Evolutionary conservation across 2,113 vertebrate species (phyloP).

Genomic region (Charadrius vociferus): DNA sequence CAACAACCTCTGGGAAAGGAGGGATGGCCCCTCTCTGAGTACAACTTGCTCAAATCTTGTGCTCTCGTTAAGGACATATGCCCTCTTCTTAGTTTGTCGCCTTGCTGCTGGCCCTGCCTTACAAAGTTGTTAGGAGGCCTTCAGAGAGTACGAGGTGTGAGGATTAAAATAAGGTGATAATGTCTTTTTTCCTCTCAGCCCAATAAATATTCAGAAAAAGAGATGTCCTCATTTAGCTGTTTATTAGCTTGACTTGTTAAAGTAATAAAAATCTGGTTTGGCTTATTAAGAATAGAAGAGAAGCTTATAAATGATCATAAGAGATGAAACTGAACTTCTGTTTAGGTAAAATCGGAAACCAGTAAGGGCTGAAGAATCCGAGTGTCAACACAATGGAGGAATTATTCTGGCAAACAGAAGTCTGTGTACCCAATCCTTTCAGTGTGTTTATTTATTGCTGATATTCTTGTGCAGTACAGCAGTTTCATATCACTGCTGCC

Average conservation of each 20-base stretch:
- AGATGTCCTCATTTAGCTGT: background rate
- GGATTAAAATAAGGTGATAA: background rate
- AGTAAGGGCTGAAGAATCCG: background rate
- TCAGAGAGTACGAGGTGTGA: background rate
- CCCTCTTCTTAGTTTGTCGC: background rate
- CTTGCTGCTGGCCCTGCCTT: background rate
- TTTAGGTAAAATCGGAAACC: background rate
- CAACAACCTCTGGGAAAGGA: background rate
- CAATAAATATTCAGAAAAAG: background rate
- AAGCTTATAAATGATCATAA: background rate
- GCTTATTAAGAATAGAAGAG: background rate
- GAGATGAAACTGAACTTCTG: background rate
- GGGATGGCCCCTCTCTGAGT: background rate
- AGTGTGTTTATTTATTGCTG: background rate
- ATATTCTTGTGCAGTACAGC: background rate
- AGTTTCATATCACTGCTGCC: background rate
- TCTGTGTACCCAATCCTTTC: background rate
- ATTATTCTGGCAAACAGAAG: background rate
- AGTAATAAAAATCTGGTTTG: background rate
- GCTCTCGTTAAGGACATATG: background rate
- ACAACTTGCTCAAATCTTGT: background rate
- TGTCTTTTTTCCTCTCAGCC: background rate
- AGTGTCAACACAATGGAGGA: background rate
- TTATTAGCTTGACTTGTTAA: background rate
- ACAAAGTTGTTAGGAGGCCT: background rate